Percentiles rank a stretch among this genome's conserved stretches.
Conservation (phyloP, 2,797 vertebrate genomes). For the Anabas testudineus region DNA sequence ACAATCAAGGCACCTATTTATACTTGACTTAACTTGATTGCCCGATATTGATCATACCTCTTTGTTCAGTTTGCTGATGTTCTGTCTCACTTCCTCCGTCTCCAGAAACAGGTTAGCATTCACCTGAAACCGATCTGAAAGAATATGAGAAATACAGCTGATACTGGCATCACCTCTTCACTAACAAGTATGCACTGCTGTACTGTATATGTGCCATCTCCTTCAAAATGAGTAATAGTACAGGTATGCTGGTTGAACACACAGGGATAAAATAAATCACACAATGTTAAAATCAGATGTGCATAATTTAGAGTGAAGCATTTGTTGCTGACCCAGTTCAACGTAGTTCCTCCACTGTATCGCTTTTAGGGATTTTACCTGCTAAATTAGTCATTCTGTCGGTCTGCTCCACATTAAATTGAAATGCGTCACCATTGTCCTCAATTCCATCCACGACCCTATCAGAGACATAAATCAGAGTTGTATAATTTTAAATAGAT, state of each 20-base stretch:
- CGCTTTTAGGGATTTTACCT: constrained; percentile 67
- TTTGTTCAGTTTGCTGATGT: constrained; percentile 88
- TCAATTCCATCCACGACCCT: constrained; percentile 97
- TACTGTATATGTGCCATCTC: not conserved
- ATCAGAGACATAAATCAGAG: constrained; percentile 31
- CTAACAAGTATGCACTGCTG: not conserved
- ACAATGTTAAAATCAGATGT: not conserved
- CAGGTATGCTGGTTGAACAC: not conserved
- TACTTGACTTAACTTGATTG: not conserved
- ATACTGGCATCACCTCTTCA: not conserved
- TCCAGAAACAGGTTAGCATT: constrained; percentile 83
- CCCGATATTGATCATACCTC: constrained; percentile 82
- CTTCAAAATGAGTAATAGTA: not conserved
- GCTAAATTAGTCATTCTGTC: constrained; percentile 65
- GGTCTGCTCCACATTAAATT: constrained; percentile 84
- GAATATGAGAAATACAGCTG: not conserved
- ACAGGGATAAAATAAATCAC: not conserved
- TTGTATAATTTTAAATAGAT: not conserved
- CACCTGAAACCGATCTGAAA: constrained; percentile 75
- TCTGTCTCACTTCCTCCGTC: constrained; percentile 90
- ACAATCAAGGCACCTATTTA: not conserved
- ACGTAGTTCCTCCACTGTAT: not conserved
- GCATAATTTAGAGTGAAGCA: not conserved
- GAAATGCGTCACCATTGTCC: constrained; percentile 88
- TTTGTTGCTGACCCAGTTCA: not conserved